These are phyloP conservation scores for Nebria salina DNA, from an alignment of 2,888 invertebrate genomes.

Conservation along the genomic window DNA sequence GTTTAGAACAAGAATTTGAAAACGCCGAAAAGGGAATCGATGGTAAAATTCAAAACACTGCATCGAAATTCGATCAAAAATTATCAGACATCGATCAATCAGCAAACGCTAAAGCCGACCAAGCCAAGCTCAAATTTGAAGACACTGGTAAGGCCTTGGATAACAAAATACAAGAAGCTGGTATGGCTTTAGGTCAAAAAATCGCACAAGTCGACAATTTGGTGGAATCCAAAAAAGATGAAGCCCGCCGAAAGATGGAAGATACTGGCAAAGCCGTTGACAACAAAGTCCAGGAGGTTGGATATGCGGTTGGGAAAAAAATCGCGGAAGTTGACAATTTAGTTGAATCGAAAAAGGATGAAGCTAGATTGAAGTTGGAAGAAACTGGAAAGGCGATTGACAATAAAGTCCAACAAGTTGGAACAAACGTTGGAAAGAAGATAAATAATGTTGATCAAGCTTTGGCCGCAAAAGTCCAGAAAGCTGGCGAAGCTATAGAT, in stretches of 20 bases:
- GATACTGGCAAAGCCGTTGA: slow-evolving; percentile 58
- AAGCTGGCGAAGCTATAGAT: slow-evolving; percentile 31
- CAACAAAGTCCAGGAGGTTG: slow-evolving; percentile 53
- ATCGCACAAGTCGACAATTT: slow-evolving; percentile 48
- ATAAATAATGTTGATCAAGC: slow-evolving; percentile 46
- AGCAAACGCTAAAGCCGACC: slow-evolving; percentile 45
- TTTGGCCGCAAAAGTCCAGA: slow-evolving; percentile 38
- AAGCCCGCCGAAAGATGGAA: slow-evolving; percentile 47
- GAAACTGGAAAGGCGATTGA: slow-evolving; percentile 49
- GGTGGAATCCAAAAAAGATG: slow-evolving; percentile 48
- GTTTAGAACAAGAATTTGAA: slow-evolving; percentile 57
- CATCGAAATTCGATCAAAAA: slow-evolving; percentile 49
- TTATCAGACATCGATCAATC: slow-evolving; percentile 47
- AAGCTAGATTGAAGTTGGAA: slow-evolving; percentile 48
- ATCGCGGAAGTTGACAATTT: slow-evolving; percentile 48
- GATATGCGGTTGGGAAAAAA: slow-evolving; percentile 49
- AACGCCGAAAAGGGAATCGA: slow-evolving; percentile 54
- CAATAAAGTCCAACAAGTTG: slow-evolving; percentile 48
- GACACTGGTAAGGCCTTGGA: slow-evolving; percentile 48
- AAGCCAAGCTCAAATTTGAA: slow-evolving; percentile 46
- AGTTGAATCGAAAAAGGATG: slow-evolving; percentile 48
- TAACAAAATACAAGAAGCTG: slow-evolving; percentile 51
- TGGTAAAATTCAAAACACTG: slow-evolving; percentile 53
- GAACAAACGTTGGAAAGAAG: slow-evolving; percentile 43
- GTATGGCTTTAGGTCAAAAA: slow-evolving; percentile 50